These are phyloP conservation scores for Hippocampus mohnikei DNA, from an alignment of 2,113 vertebrate genomes.

Conservation along the genomic window DNA sequence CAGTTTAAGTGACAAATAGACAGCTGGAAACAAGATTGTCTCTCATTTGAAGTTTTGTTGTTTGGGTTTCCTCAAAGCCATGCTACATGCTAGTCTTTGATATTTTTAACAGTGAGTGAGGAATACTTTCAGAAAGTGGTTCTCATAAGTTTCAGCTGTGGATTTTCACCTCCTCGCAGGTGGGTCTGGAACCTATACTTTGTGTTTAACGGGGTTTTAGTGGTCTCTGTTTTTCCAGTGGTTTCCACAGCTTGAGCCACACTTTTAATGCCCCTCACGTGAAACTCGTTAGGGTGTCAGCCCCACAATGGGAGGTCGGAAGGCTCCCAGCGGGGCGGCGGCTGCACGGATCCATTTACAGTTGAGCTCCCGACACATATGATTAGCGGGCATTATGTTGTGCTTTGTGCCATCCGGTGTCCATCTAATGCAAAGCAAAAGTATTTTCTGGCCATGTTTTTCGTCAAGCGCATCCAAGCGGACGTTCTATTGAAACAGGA, in stretches of 20 bases:
- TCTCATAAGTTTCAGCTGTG: no score
- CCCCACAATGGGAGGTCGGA: slow-evolving; percentile 24
- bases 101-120: no score
- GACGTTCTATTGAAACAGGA: slow-evolving; percentile 37
- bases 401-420: slow-evolving; percentile 41
- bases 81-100: no score
- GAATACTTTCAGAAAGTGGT: no score
- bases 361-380: background rate
- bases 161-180: no score
- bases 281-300: slow-evolving; percentile 59
- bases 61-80: no score
- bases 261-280: slow-evolving; percentile 61
- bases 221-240: background rate
- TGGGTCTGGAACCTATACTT: no score
- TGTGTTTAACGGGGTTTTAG: background rate
- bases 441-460: slow-evolving; percentile 39
- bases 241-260: slow-evolving; percentile 18
- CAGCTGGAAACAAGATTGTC: no score
- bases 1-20: no score
- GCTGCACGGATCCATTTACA: slow-evolving; percentile 22
- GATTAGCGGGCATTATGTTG: slow-evolving; percentile 8
- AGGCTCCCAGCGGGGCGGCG: slow-evolving; percentile 11
- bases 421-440: slow-evolving; percentile 8
- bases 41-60: no score
- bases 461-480: slow-evolving; percentile 51